Conservation (phyloP, 2,888 invertebrate genomes). For the Lissocephala sabroskyi region DNA sequence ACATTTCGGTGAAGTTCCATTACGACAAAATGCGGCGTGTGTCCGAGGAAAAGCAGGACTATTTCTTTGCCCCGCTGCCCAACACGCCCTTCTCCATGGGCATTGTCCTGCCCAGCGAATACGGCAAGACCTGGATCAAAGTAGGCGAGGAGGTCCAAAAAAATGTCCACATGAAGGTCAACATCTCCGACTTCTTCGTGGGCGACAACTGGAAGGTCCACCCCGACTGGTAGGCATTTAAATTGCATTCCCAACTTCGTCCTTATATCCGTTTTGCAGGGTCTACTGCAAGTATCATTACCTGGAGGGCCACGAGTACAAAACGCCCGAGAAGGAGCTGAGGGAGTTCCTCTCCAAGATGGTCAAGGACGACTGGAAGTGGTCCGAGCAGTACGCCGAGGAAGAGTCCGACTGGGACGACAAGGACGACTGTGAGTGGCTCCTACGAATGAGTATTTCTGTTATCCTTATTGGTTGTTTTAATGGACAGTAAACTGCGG, state of each 20-base stretch:
- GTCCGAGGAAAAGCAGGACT: slow-evolving; percentile 84
- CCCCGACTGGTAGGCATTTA: slow-evolving; percentile 82
- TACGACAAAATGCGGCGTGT: slow-evolving; percentile 90
- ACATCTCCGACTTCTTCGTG: slow-evolving; percentile 82
- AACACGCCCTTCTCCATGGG: slow-evolving; percentile 91
- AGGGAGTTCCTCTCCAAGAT: slow-evolving; percentile 83
- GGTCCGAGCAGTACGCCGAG: slow-evolving; percentile 77
- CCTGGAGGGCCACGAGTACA: slow-evolving; percentile 82
- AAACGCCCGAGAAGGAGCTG: slow-evolving; percentile 82
- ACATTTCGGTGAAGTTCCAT: slow-evolving; percentile 84
- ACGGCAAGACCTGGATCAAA: slow-evolving; percentile 77
- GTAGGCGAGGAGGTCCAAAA: slow-evolving; percentile 85
- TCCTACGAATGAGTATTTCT: no score
- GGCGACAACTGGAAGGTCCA: slow-evolving; percentile 85
- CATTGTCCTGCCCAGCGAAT: slow-evolving; percentile 85
- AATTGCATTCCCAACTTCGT: not conserved
- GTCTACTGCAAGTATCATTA: slow-evolving; percentile 92
- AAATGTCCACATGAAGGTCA: slow-evolving; percentile 78
- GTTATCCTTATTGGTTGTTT: not conserved
- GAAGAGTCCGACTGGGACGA: slow-evolving; percentile 65
- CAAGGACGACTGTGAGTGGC: slow-evolving; percentile 64
- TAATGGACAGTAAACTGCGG: slow-evolving; percentile 79
- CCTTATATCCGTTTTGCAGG: slow-evolving; percentile 75
- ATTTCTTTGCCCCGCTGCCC: slow-evolving; percentile 86
- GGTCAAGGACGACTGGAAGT: slow-evolving; percentile 76